A percentile compares a stretch with the other conserved stretches of the same genome.
phyloP scores from a whole-genome alignment of 2,113 vertebrate species.

The Leiothrix lutea region DNA sequence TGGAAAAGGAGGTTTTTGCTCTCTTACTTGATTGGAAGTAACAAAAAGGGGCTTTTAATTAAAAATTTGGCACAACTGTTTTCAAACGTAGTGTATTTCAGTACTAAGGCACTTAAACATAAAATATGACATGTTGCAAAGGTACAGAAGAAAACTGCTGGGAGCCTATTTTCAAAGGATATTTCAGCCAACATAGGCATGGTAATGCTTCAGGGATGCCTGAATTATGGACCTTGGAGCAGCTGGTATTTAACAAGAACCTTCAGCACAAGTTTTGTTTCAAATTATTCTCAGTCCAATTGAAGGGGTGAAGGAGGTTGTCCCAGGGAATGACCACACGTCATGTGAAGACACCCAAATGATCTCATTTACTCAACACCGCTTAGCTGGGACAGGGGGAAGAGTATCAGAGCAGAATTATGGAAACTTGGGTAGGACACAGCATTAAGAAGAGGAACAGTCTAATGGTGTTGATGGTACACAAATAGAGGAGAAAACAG shows the following conservation, averaged over 20 bases:
- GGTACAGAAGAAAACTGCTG: not conserved
- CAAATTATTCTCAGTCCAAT: not conserved
- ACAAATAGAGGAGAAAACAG: not conserved
- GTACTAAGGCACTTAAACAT: not conserved
- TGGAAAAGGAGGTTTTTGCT: not conserved
- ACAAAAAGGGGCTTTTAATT: not conserved
- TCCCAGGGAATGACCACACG: accelerated
- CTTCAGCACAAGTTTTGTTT: not conserved
- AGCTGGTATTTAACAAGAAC: not conserved
- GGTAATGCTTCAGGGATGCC: not conserved
- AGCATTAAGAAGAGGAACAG: not conserved
- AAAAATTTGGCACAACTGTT: not conserved
- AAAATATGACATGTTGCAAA: accelerated
- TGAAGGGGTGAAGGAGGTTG: not conserved
- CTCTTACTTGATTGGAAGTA: not conserved
- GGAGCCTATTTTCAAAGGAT: not conserved
- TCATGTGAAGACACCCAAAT: not conserved
- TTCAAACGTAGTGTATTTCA: not conserved
- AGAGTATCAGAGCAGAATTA: not conserved
- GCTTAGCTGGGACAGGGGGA: not conserved
- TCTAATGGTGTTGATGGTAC: not conserved
- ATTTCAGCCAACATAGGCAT: not conserved
- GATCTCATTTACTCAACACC: not conserved
- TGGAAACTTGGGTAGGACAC: not conserved
- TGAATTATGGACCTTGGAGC: not conserved